Conservation (phyloP, 2,113 vertebrate genomes). For the Glareola pratincola region DNA sequence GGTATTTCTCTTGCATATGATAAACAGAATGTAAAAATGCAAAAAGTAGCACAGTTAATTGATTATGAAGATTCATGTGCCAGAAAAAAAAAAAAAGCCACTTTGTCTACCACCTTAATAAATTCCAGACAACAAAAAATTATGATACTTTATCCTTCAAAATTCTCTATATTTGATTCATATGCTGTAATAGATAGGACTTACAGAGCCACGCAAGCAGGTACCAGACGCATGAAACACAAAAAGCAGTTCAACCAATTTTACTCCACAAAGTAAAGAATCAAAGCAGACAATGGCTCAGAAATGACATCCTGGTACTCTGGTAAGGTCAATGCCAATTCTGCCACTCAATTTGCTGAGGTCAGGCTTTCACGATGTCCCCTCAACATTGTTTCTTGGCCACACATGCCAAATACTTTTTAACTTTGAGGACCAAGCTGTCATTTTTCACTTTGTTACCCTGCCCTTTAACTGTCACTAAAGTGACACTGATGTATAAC, state of each 20-base stretch:
- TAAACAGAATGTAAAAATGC: neutral
- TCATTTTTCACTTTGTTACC: conserved; percentile 33
- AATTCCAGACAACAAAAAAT: neutral
- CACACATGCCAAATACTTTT: neutral
- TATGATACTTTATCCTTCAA: neutral
- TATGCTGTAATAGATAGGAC: neutral
- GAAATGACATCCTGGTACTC: neutral
- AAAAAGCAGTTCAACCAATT: neutral
- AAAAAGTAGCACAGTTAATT: neutral
- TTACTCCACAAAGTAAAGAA: neutral
- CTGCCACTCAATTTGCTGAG: neutral
- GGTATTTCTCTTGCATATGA: accelerated
- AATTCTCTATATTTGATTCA: neutral
- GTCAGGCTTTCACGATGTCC: neutral
- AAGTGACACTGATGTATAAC: conserved; percentile 21
- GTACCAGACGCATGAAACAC: neutral
- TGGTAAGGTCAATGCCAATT: neutral
- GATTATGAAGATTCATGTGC: neutral
- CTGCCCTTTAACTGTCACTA: conserved; percentile 39
- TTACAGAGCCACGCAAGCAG: neutral
- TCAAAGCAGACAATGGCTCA: neutral
- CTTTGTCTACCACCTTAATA: neutral
- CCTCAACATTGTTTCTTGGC: neutral
- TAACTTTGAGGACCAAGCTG: conserved; percentile 2
- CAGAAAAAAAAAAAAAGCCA: neutral